Conservation (phyloP, 2,888 invertebrate species). For the Cabera pusaria region DNA sequence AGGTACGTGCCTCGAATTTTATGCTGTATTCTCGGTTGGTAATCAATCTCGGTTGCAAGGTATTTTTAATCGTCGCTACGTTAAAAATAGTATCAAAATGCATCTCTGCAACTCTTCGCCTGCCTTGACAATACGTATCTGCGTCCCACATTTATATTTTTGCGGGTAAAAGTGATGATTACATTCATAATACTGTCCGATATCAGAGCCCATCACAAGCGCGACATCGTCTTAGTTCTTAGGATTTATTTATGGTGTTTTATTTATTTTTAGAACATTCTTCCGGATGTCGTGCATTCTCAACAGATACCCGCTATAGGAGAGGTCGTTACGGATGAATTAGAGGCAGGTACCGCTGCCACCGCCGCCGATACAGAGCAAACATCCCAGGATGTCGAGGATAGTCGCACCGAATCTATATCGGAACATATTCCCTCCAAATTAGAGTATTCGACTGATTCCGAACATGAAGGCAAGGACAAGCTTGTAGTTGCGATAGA, state of each 20-base stretch:
- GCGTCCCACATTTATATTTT: conserved; percentile 8
- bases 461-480: conserved; percentile 47
- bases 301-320: conserved; percentile 69
- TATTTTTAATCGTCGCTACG: conserved; percentile 58
- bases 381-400: conserved; percentile 42
- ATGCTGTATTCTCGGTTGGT: conserved; percentile 15
- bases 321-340: conserved; percentile 48
- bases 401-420: conserved; percentile 67
- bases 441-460: conserved; percentile 61
- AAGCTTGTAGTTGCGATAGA: conserved; percentile 44
- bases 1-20: conserved; percentile 48
- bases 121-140: conserved; percentile 33
- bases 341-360: conserved; percentile 43
- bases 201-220: conserved; percentile 24
- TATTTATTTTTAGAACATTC: conserved; percentile 81
- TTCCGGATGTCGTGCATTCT: conserved; percentile 81
- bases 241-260: conserved; percentile 58
- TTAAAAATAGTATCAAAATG: conserved; percentile 66
- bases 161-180: conserved; percentile 2
- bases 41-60: conserved; percentile 42
- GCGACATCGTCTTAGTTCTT: conserved; percentile 29
- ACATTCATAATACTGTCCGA: conserved; percentile 15
- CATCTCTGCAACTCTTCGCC: conserved; percentile 51
- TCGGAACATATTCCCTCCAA: conserved; percentile 72
- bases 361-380: conserved; percentile 42